phyloP scores from a whole-genome alignment of 2,888 invertebrate genomes.

The Bruchidius siliquastri region DNA sequence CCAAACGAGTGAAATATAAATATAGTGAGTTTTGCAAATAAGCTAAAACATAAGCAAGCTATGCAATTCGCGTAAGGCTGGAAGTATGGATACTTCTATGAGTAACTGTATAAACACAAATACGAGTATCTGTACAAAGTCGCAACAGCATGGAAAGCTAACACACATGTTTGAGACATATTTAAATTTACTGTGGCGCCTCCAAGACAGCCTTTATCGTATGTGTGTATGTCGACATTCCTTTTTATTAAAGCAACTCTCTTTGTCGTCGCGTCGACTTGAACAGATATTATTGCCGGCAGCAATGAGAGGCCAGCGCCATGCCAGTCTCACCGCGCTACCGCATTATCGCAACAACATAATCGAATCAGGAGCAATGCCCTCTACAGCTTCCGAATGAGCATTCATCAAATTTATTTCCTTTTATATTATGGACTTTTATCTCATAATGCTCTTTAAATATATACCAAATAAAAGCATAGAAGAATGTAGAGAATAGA shows the following conservation, averaged over 20 bases:
- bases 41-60: too few species aligned
- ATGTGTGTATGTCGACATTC: background rate
- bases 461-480: too few species aligned
- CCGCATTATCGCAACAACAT: background rate
- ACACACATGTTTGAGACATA: slow-evolving; percentile 21
- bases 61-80: too few species aligned
- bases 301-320: background rate
- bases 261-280: background rate
- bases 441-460: too few species aligned
- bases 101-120: too few species aligned
- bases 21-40: too few species aligned
- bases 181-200: slow-evolving; percentile 25
- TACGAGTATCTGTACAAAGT: background rate
- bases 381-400: background rate
- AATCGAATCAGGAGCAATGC: background rate
- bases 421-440: background rate
- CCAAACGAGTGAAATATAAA: too few species aligned
- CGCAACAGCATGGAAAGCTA: background rate
- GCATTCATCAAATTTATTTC: background rate
- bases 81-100: too few species aligned
- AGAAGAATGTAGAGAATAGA: too few species aligned
- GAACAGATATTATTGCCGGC: background rate
- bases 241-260: background rate
- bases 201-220: background rate
- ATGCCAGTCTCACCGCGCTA: background rate